A percentile compares a stretch with the other conserved stretches of the same genome.
These are phyloP conservation scores for Trissolcus basalis DNA, from an alignment of 1,140 invertebrate genomes.

Conservation along the genomic window DNA sequence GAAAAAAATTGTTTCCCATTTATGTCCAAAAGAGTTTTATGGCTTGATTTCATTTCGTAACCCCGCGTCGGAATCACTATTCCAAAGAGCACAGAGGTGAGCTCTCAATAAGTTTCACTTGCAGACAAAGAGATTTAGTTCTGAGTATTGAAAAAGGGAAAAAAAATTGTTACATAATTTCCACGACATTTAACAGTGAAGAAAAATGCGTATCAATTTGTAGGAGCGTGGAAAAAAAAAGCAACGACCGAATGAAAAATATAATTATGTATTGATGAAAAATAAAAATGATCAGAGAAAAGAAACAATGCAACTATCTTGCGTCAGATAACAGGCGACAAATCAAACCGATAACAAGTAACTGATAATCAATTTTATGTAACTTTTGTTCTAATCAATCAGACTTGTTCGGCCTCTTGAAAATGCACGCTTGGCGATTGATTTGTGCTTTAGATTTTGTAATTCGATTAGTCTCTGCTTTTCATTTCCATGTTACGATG, in stretches of 20 bases:
- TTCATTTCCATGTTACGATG: too few relatives aligned
- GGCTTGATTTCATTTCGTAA: slow-evolving; percentile 19
- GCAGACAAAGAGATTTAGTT: background rate
- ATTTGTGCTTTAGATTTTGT: background rate
- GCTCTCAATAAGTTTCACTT: background rate
- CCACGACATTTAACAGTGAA: background rate
- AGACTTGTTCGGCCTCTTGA: background rate
- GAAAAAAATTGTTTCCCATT: too few relatives aligned
- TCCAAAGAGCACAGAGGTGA: background rate
- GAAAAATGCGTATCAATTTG: slow-evolving; percentile 15
- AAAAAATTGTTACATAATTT: slow-evolving; percentile 3
- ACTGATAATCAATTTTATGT: slow-evolving; percentile 36
- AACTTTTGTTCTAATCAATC: slow-evolving; percentile 21
- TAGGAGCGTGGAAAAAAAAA: slow-evolving; percentile 1
- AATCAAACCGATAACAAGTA: slow-evolving; percentile 34
- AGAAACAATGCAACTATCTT: slow-evolving; percentile 44
- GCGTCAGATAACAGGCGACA: slow-evolving; percentile 30
- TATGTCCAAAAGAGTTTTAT: too few relatives aligned
- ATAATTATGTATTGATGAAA: slow-evolving; percentile 24
- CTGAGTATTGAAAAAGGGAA: background rate
- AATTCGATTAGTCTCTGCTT: too few relatives aligned
- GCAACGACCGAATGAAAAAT: slow-evolving; percentile 20
- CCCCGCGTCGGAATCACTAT: slow-evolving; percentile 50
- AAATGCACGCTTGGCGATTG: background rate
- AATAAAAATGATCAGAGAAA: slow-evolving; percentile 26